Base-by-base conservation (phyloP, 2,797 vertebrate genomes). In the Syncerus caffer region DNA sequence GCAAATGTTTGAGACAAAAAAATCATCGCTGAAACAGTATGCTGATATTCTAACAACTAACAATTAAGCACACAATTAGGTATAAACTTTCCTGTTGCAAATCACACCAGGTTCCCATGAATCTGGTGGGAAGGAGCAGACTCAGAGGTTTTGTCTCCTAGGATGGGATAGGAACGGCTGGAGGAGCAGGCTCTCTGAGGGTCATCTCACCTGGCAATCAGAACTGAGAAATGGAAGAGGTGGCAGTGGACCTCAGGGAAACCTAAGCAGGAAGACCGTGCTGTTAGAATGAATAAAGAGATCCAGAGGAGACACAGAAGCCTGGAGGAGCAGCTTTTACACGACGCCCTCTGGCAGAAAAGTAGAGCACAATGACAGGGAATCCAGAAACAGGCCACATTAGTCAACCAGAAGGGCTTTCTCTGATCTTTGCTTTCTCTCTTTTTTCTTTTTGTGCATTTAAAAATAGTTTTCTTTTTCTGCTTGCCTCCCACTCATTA, bases 1-100 rank as follows among this genome's bases (percentile, higher is more conserved):
- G 97, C 96, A 98, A 97, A 96, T 96, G 90, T 97, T 97, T 91
- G 94, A 76, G 82, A 90, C 92, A 93, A 90, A 62, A 62, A 95
- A 97, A 89, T 94, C 74, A 53, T 82, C 60, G 23, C 55, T 76
- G 74, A 95, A 96, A 92, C 27, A 95, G 29, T 78, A 96, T 76
- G 89, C 58, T 91, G 74, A 71, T 96, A 97, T 87, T 95, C 38
- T 87, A 97, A 91, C 38, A 67, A 38, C 25, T 89, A 76, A 93
- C 83, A 95, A 71, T 94, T 94, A 85, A 97, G 93, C 71, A 95
- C 76, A 53, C 38, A 79, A 91, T 34, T 78, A 86, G 34, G 38
- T 25, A 67, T 74, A 50, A 38, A 42, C 12, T 17, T 34, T 74
- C 47, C n/a, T 10, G 1, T 78, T 21, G 62, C 25, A 42, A 74